phyloP scores from a whole-genome alignment of 2,888 invertebrate species.

The Megamerina dolium region DNA sequence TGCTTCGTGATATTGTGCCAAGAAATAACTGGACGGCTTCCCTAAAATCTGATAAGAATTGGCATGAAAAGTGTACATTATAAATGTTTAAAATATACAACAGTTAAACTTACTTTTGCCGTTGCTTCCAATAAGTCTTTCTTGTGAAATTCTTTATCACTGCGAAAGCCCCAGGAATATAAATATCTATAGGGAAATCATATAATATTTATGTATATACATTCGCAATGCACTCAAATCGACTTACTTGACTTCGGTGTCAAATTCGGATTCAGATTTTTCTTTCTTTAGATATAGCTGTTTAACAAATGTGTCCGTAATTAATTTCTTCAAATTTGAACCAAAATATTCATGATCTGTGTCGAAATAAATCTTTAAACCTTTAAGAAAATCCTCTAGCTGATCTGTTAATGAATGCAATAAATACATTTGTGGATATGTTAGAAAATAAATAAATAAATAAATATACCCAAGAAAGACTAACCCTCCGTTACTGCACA shows the following conservation, averaged over 20 bases:
- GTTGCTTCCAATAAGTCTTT: slow-evolving; percentile 25
- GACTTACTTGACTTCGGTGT: slow-evolving; percentile 23
- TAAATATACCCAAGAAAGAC: too few species aligned
- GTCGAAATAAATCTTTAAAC: slow-evolving; percentile 28
- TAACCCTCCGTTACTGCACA: slow-evolving; percentile 29
- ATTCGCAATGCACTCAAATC: not conserved
- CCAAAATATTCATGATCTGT: slow-evolving; percentile 29
- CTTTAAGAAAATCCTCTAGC: slow-evolving; percentile 26
- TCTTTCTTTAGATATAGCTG: slow-evolving; percentile 32
- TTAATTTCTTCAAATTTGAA: slow-evolving; percentile 27
- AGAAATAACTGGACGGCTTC: slow-evolving; percentile 26
- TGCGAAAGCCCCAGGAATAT: slow-evolving; percentile 32
- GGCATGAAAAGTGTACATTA: not conserved
- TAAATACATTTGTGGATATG: not conserved
- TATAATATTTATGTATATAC: not conserved
- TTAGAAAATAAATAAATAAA: not conserved
- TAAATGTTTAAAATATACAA: too few species aligned
- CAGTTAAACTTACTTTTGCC: slow-evolving; percentile 31
- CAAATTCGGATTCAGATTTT: slow-evolving; percentile 26
- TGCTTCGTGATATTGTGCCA: slow-evolving; percentile 25
- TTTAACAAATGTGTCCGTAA: slow-evolving; percentile 33
- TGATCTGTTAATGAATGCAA: slow-evolving; percentile 21
- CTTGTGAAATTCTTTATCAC: slow-evolving; percentile 29
- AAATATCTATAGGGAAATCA: slow-evolving; percentile 21
- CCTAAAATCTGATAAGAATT: slow-evolving; percentile 23